A percentile compares a stretch with the other conserved stretches of the same genome.
These are phyloP conservation scores for Gymnorhina tibicen DNA, from an alignment of 2,113 vertebrate species.

Conservation along the genomic window DNA sequence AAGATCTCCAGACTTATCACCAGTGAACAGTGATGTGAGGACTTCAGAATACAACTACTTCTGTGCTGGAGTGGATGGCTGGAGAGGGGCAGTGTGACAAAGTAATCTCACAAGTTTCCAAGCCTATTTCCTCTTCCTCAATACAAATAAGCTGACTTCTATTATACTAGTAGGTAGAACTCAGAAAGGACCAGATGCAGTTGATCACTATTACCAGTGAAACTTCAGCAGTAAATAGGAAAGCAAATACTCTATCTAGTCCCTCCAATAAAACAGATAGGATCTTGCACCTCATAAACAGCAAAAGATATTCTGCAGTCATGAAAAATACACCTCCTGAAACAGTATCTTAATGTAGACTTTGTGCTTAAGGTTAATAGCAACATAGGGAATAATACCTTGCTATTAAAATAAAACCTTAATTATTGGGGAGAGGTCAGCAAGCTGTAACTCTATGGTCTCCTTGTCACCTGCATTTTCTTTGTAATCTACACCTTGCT, in stretches of 20 bases:
- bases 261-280: not conserved
- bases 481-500: not conserved
- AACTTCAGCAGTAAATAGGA: not conserved
- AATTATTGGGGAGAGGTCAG: not conserved
- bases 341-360: not conserved
- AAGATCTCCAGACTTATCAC: not conserved
- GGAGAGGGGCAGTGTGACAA: not conserved
- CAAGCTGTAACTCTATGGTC: not conserved
- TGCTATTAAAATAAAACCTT: not conserved
- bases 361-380: not conserved
- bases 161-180: not conserved
- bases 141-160: not conserved
- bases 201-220: not conserved
- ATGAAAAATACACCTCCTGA: not conserved
- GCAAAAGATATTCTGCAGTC: not conserved
- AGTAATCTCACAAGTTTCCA: not conserved
- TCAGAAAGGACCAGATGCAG: not conserved
- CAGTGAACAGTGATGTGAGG: not conserved
- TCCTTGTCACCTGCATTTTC: not conserved
- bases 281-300: not conserved
- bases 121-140: not conserved
- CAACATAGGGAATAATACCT: not conserved
- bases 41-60: not conserved
- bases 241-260: not conserved
- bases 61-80: not conserved